Base-by-base conservation (phyloP, 2,113 vertebrate genomes). In the Natator depressus region DNA sequence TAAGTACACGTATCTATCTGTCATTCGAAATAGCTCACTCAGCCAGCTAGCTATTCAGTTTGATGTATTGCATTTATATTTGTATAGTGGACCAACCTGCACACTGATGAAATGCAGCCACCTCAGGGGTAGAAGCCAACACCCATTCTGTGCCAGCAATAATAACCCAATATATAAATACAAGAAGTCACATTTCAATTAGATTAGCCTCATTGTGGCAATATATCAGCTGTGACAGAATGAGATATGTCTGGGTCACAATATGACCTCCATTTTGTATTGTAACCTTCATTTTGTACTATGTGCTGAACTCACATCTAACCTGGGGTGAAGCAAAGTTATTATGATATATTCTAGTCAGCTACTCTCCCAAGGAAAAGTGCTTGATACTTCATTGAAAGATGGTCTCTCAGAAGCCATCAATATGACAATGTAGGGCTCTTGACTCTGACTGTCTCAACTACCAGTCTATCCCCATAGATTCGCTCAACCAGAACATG, bases 1-100 rank as follows among this genome's bases (percentile, higher is more conserved):
- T 79, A 97, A 85, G 94, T 90, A 95, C 95, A 98, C 93, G 76
- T 97, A 89, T 95, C 92, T 89, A 95, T 95, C 92, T 94, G 93
- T 85, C 49, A 29, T 49, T 95, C 14, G 47, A 51, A 13, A 27
- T 84, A 59, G 6, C 75, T 87, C 90, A 86, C 91, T 55, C 10
- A 82, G 54, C 82, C 86, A 92, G 80, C 31, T 75, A 83, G n/a
- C 25, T 82, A 29, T 88, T 80, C 84, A 75, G 72, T 62, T 6
- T 57, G 75, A 27, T 55, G 10, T 90, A 76, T 49, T 93, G 89
- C 81, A 95, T 94, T 87, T 76, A 3, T 80, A 65, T 90, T 87
- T 87, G 86, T 75, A 82, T 59, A 92, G n/a, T 46, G 42, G 42
- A 24, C 53, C 83, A 83, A 80, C 62, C 85, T 79, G 89, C 14